Evolutionary conservation across 2,888 invertebrate species (phyloP).

Genomic region (Tenthredo notha): DNA sequence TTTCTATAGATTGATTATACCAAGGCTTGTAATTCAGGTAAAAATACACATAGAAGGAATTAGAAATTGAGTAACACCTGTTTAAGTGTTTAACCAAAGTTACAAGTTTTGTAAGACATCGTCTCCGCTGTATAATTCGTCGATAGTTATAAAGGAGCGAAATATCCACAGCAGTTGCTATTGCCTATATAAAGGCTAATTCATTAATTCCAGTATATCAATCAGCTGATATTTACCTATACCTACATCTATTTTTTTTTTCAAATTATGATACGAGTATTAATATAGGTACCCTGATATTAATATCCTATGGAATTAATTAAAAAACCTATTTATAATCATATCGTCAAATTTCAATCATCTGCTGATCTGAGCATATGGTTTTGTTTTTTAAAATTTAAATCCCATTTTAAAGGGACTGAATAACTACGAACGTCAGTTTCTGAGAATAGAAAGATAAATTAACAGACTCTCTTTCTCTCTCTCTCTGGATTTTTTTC

Average conservation of each 20-base stretch:
- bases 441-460: neutral
- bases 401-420: neutral
- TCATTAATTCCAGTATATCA: neutral
- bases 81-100: slow-evolving; percentile 3
- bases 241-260: too few relatives aligned
- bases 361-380: neutral
- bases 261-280: too few relatives aligned
- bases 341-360: too few relatives aligned
- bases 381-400: neutral
- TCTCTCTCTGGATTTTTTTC: too few relatives aligned
- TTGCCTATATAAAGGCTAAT: neutral
- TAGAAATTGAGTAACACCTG: slow-evolving; percentile 18
- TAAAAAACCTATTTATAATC: too few relatives aligned
- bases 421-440: neutral
- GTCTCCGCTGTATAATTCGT: neutral
- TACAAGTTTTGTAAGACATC: neutral
- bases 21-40: neutral
- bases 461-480: neutral
- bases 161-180: neutral
- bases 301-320: too few relatives aligned
- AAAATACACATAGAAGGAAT: neutral
- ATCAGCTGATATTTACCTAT: neutral
- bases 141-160: neutral
- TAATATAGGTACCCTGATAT: too few relatives aligned
- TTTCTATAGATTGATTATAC: neutral